Evolutionary conservation across 2,113 vertebrate species (phyloP).

Genomic region (Petrocephalus microphthalmus): DNA sequence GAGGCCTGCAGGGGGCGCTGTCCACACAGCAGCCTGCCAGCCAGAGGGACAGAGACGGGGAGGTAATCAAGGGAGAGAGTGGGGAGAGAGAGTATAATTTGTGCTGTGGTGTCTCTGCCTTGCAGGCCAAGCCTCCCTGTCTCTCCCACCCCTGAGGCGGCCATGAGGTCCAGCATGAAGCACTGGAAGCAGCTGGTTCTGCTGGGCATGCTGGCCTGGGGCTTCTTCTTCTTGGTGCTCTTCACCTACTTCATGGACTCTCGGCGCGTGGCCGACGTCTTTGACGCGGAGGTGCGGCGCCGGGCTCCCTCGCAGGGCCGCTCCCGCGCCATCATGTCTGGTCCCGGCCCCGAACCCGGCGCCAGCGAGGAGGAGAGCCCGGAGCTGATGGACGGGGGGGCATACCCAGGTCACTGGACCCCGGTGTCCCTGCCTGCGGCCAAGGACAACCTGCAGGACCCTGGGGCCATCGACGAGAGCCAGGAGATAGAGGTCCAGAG

Average conservation of each 20-base stretch:
- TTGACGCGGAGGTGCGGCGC: slow-evolving; percentile 73
- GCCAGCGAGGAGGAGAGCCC: slow-evolving; percentile 40
- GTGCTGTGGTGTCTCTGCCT: neutral
- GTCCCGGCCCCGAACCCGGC: slow-evolving; percentile 38
- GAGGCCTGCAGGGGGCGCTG: neutral
- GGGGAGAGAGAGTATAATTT: neutral
- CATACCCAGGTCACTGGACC: slow-evolving; percentile 52
- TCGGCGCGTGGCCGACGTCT: slow-evolving; percentile 64
- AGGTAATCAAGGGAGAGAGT: neutral
- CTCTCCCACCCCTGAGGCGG: neutral
- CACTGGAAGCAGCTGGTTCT: slow-evolving; percentile 89
- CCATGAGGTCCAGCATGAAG: slow-evolving; percentile 91
- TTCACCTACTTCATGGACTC: slow-evolving; percentile 90
- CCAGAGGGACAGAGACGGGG: neutral
- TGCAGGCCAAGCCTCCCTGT: neutral
- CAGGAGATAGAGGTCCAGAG: slow-evolving; percentile 36
- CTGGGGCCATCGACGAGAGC: slow-evolving; percentile 38
- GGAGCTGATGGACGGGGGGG: slow-evolving; percentile 41
- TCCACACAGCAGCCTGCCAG: neutral
- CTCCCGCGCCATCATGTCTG: slow-evolving; percentile 45
- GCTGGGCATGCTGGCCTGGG: slow-evolving; percentile 85
- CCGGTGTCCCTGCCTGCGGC: slow-evolving; percentile 63
- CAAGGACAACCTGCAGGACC: slow-evolving; percentile 55
- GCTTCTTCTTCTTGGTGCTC: slow-evolving; percentile 78
- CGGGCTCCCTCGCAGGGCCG: slow-evolving; percentile 76